These are phyloP conservation scores for Pharmacophagus antenor DNA, from an alignment of 2,888 invertebrate species.

Conservation along the genomic window DNA sequence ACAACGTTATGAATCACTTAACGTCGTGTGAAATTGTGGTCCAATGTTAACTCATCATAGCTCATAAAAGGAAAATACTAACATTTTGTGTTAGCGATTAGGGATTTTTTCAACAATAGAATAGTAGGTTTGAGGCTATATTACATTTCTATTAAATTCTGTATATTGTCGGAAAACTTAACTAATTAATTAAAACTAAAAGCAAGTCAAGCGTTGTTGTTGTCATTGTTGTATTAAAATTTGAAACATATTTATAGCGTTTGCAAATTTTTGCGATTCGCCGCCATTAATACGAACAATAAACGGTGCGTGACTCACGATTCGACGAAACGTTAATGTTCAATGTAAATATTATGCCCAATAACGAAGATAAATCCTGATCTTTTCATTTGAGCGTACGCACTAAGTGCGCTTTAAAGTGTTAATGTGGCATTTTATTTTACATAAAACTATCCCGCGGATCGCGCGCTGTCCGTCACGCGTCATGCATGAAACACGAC, in stretches of 20 bases:
- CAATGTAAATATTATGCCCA: slow-evolving; percentile 50
- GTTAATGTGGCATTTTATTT: slow-evolving; percentile 16
- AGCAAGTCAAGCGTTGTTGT: background rate
- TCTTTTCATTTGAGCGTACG: slow-evolving; percentile 45
- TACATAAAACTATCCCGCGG: background rate
- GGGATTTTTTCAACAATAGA: too few species aligned
- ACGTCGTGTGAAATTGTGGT: too few species aligned
- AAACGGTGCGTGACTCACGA: slow-evolving; percentile 50
- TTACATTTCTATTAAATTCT: too few species aligned
- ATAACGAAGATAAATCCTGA: slow-evolving; percentile 47
- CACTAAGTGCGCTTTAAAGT: slow-evolving; percentile 36
- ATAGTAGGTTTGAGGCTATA: too few species aligned
- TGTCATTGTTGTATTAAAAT: background rate
- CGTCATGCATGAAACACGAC: background rate
- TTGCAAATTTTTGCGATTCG: slow-evolving; percentile 15
- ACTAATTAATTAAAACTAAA: background rate
- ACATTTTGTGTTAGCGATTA: too few species aligned
- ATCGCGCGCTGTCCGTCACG: background rate
- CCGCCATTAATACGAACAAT: slow-evolving; percentile 13
- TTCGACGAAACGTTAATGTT: slow-evolving; percentile 46
- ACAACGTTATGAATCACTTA: too few species aligned
- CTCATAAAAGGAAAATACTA: too few species aligned
- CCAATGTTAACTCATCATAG: too few species aligned
- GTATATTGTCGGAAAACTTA: too few species aligned
- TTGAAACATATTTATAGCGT: slow-evolving; percentile 2